Conservation (phyloP, 2,797 vertebrate genomes). For the Schizopygopsis pylzovi region DNA sequence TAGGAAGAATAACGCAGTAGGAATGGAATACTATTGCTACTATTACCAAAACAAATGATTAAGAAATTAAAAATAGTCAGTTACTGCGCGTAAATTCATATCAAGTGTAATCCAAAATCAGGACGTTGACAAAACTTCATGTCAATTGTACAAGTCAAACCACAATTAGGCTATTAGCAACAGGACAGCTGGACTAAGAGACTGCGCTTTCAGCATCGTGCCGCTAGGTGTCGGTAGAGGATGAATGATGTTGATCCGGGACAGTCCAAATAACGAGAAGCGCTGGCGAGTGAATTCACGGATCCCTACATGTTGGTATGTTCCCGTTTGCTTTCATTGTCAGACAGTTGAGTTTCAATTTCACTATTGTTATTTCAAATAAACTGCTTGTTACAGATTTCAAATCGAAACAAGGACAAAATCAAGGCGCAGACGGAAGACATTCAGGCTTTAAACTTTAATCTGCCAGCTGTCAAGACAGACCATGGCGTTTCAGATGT, state of each 20-base stretch:
- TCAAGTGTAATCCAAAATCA: not conserved
- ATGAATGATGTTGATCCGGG: not conserved
- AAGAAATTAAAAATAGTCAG: not conserved
- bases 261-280: slow-evolving; percentile 7
- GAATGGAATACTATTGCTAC: not conserved
- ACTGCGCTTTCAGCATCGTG: not conserved
- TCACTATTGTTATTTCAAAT: not conserved
- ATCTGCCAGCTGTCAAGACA: slow-evolving; percentile 1
- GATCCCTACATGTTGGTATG: slow-evolving; percentile 52
- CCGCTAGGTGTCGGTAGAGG: slow-evolving; percentile 52
- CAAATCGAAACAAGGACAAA: not conserved
- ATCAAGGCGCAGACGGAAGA: not conserved
- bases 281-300: not conserved
- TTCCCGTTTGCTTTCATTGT: not conserved
- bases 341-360: slow-evolving; percentile 38
- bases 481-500: slow-evolving; percentile 71
- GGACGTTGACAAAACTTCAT: not conserved
- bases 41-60: not conserved
- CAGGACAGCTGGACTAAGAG: not conserved
- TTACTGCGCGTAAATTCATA: not conserved
- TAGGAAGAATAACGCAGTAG: no score
- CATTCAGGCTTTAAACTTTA: slow-evolving; percentile 7
- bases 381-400: not conserved
- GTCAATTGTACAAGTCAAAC: not conserved
- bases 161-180: not conserved